Evolutionary conservation across 1,140 invertebrate genomes (phyloP).

Genomic region (Aphelinus certus): DNA sequence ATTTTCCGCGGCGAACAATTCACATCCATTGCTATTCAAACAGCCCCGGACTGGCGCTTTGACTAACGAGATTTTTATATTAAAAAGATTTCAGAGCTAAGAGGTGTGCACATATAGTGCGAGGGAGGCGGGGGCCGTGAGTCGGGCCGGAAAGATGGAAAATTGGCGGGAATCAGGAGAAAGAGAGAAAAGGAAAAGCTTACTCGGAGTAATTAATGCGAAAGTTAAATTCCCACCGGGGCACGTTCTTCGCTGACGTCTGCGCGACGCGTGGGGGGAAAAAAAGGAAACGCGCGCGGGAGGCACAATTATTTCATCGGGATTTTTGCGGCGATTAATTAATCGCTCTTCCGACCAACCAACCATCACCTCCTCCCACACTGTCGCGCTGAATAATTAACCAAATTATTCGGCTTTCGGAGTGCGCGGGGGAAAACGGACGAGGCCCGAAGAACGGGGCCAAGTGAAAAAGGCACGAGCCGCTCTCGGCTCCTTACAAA

Average conservation of each 20-base stretch:
- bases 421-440: neutral
- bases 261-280: neutral
- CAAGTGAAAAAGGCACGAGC: neutral
- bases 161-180: neutral
- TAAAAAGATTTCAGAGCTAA: slow-evolving; percentile 29
- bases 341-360: slow-evolving; percentile 41
- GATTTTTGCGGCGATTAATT: slow-evolving; percentile 55
- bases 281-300: slow-evolving; percentile 27
- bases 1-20: no score
- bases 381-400: slow-evolving; percentile 54
- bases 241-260: neutral
- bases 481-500: slow-evolving; percentile 44
- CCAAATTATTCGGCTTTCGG: slow-evolving; percentile 51
- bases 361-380: neutral
- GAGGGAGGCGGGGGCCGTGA: neutral
- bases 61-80: slow-evolving; percentile 26
- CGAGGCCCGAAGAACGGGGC: neutral
- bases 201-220: slow-evolving; percentile 41
- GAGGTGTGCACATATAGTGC: neutral
- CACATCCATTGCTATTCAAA: neutral
- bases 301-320: slow-evolving; percentile 51
- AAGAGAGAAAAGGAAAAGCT: slow-evolving; percentile 11
- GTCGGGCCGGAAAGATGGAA: neutral
- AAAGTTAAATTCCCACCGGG: slow-evolving; percentile 38
- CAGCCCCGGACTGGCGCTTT: neutral